Percentiles rank a stretch among this genome's conserved stretches.
Evolutionary conservation across 1,140 invertebrate species (phyloP).

Genomic region (Phocides pigmalion): DNA sequence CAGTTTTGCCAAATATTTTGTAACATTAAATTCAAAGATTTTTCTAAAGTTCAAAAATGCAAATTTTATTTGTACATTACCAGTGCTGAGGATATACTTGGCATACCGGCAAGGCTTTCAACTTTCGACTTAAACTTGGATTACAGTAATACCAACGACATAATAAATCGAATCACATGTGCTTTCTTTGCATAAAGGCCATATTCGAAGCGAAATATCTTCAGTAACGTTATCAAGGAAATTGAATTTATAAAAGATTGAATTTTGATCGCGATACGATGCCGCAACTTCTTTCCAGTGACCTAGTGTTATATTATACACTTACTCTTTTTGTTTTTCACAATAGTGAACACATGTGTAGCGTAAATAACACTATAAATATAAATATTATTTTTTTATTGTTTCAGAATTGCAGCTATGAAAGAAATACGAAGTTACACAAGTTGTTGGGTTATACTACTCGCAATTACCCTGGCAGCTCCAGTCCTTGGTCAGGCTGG

Average conservation of each 20-base stretch:
- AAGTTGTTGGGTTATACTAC: conserved; percentile 66
- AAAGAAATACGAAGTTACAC: conserved; percentile 64
- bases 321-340: too few relatives aligned
- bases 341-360: too few relatives aligned
- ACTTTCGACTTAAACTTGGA: too few relatives aligned
- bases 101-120: too few relatives aligned
- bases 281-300: too few relatives aligned
- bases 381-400: conserved; percentile 40
- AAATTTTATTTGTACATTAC: too few relatives aligned
- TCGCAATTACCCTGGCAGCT: conserved; percentile 60
- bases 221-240: conserved; percentile 60
- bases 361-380: not conserved
- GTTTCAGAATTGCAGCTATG: conserved; percentile 63
- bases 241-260: conserved; percentile 54
- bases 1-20: too few relatives aligned
- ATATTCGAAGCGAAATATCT: conserved; percentile 38
- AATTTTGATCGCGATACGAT: conserved; percentile 30
- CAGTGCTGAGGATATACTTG: too few relatives aligned
- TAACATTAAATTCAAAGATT: too few relatives aligned
- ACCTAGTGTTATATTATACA: not conserved
- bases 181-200: not conserved
- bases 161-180: conserved; percentile 4
- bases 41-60: too few relatives aligned
- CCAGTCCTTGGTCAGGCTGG: conserved; percentile 53
- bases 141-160: not conserved